Conservation (phyloP, 2,797 vertebrate genomes). For the Prionace glauca region DNA sequence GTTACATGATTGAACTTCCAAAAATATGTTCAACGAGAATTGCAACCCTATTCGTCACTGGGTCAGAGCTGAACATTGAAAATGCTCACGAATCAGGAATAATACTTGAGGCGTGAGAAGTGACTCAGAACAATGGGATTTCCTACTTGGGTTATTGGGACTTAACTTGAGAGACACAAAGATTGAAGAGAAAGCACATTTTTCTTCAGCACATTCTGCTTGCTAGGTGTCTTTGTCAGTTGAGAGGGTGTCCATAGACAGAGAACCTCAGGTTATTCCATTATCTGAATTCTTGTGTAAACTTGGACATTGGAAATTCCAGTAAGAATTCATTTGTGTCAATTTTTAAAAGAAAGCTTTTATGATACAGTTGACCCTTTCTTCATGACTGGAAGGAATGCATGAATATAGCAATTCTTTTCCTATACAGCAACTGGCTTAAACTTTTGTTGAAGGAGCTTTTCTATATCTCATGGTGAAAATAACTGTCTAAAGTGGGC, state of each 20-base stretch:
- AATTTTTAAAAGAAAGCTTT: neutral
- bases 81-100: neutral
- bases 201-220: neutral
- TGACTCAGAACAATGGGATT: neutral
- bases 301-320: neutral
- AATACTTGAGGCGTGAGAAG: neutral
- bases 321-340: conserved; percentile 6
- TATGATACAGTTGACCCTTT: neutral
- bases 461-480: neutral
- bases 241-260: neutral
- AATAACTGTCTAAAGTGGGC: neutral
- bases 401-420: neutral
- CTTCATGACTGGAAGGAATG: neutral
- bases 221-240: neutral
- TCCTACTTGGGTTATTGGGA: neutral
- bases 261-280: neutral
- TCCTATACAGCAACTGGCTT: neutral
- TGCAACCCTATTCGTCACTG: neutral
- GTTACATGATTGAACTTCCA: neutral
- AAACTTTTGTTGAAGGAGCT: neutral
- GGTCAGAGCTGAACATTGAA: neutral
- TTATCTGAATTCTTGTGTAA: conserved; percentile 11
- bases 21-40: neutral
- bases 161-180: neutral
- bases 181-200: neutral